Percentiles rank a stretch among this genome's conserved stretches.
Conservation (phyloP, 1,140 invertebrate species). For the Anthonomus grandis region DNA sequence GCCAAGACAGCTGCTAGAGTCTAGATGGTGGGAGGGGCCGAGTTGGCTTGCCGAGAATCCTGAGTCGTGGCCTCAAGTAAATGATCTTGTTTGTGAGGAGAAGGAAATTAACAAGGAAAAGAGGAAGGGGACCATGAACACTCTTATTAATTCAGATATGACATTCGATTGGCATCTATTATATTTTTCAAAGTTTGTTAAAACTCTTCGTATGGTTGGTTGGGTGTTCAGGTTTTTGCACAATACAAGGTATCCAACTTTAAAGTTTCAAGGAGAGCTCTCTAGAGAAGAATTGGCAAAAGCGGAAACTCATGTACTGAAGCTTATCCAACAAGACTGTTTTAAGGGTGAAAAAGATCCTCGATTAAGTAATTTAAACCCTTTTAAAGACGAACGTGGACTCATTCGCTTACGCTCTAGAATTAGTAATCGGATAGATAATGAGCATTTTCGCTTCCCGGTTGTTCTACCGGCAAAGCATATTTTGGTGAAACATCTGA, state of each 20-base stretch:
- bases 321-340: conserved; percentile 9
- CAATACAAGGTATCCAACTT: conserved; percentile 24
- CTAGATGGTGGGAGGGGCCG: conserved; percentile 48
- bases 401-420: conserved; percentile 33
- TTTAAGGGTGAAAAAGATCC: background rate
- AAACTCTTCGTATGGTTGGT: conserved; percentile 35
- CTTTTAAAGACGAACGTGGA: conserved; percentile 7
- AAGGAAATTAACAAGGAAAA: conserved; percentile 26
- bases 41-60: conserved; percentile 10
- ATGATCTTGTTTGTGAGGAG: conserved; percentile 7
- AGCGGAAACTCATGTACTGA: conserved; percentile 25
- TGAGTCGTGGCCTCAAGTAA: conserved; percentile 1
- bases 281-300: conserved; percentile 25
- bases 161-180: conserved; percentile 8
- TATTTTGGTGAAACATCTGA: conserved; percentile 16
- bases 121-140: conserved; percentile 10
- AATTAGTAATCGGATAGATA: conserved; percentile 33
- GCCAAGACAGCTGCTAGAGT: conserved; percentile 39
- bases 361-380: background rate
- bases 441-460: conserved; percentile 31
- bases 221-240: conserved; percentile 36
- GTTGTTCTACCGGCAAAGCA: conserved; percentile 37
- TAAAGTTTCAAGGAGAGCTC: too few relatives aligned
- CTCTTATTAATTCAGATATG: background rate
- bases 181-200: conserved; percentile 34